These are phyloP conservation scores for Drosophila mimetica DNA, from an alignment of 2,888 invertebrate species.

Conservation along the genomic window DNA sequence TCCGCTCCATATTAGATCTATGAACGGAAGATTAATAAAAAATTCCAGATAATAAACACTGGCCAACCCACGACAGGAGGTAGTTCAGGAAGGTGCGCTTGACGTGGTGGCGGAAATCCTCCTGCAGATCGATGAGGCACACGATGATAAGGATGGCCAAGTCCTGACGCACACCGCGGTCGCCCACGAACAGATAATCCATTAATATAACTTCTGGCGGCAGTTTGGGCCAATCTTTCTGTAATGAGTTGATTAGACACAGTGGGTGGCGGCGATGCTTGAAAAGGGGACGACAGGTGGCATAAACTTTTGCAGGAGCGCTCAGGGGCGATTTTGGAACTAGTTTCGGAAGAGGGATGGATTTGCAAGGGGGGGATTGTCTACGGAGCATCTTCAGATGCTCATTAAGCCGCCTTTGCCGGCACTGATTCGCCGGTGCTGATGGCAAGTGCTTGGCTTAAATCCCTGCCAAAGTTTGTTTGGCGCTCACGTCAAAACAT, in stretches of 20 bases:
- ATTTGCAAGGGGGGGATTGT: no score
- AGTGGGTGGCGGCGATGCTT: background rate
- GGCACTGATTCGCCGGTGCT: slow-evolving; percentile 69
- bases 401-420: slow-evolving; percentile 66
- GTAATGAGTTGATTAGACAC: slow-evolving; percentile 69
- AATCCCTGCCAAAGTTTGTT: slow-evolving; percentile 56
- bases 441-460: slow-evolving; percentile 67
- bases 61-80: slow-evolving; percentile 78
- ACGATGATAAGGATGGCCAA: slow-evolving; percentile 82
- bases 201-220: slow-evolving; percentile 84
- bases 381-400: slow-evolving; percentile 37
- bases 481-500: slow-evolving; percentile 76
- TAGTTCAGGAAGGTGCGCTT: slow-evolving; percentile 84
- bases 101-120: slow-evolving; percentile 83
- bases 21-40: background rate
- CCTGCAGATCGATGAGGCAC: slow-evolving; percentile 84
- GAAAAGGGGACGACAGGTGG: slow-evolving; percentile 54
- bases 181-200: slow-evolving; percentile 84
- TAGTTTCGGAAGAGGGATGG: no score
- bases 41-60: background rate
- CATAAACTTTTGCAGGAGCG: slow-evolving; percentile 50
- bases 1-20: slow-evolving; percentile 82
- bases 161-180: slow-evolving; percentile 74
- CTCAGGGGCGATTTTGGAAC: slow-evolving; percentile 21
- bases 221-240: slow-evolving; percentile 84